Evolutionary conservation across 92 coral and sea anemone genomes (phyloP).

Genomic region (Montipora capitata): DNA sequence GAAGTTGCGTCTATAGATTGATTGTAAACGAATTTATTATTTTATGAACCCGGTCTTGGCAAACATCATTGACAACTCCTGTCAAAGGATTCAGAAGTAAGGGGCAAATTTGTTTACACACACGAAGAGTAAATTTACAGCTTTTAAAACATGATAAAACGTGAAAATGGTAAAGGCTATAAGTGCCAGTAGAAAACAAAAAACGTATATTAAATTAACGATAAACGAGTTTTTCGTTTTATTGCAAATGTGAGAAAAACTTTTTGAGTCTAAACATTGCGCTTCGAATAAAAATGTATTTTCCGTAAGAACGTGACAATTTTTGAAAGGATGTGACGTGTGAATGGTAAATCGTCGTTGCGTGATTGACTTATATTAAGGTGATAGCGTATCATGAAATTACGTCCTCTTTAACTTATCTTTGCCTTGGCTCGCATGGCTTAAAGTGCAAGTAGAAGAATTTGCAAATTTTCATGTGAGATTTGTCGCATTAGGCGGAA

Average conservation of each 20-base stretch:
- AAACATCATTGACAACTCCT: slow-evolving; percentile 21
- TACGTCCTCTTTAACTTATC: not conserved
- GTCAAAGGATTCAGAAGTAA: slow-evolving; percentile 21
- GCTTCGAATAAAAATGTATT: not conserved
- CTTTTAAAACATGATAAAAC: slow-evolving; percentile 40
- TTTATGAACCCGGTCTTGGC: not conserved
- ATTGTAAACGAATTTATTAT: not conserved
- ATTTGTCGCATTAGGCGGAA: too few relatives aligned
- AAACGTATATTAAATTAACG: too few relatives aligned
- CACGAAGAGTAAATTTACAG: slow-evolving; percentile 3
- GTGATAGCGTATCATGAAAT: too few relatives aligned
- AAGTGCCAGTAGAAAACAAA: too few relatives aligned
- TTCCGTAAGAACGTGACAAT: not conserved
- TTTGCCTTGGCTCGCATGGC: not conserved
- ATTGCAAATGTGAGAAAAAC: not conserved
- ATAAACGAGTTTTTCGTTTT: not conserved
- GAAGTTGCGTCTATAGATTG: not conserved
- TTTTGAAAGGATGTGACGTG: not conserved
- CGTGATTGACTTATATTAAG: not conserved
- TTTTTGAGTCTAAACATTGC: not conserved
- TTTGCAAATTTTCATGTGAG: too few relatives aligned
- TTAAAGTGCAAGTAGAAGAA: not conserved
- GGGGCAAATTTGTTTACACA: not conserved
- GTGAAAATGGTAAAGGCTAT: not conserved
- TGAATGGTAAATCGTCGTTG: not conserved